Evolutionary conservation across 1,140 invertebrate genomes (phyloP), one percentile per base, ranked within the genome.

Genomic region (Drosophila ohnishii): DNA sequence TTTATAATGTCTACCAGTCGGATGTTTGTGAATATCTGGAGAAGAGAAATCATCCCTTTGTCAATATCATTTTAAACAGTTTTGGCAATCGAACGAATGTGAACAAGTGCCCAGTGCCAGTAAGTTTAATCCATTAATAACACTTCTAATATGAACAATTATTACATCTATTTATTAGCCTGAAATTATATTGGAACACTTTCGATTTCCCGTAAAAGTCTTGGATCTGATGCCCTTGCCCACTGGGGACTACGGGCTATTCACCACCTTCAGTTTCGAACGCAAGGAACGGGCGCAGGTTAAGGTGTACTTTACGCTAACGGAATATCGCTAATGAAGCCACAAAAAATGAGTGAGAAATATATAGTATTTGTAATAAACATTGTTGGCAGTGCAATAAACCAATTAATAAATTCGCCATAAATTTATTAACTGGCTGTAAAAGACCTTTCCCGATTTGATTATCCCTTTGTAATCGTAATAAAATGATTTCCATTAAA

Each of bases 1-100:
- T 90, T 0, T 90, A 90, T n/a, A 84, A 90, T 32, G 40, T 90
- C 11, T 62, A 39, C 2, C 79, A 79, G 13, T 63, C 63, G 14
- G 70, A 90, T 71, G 25, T 87, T 11, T 90, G 86, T 40, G 76
- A 83, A 30, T 90, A 90, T 66, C 45, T 90, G 63, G 82, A 90
- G 22, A 83, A 82, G 10, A 76, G 82, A 13, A 90, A 90, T 57
- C 82, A 90, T 78, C 86, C 86, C 2, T 90, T 90, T 58, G 48
- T 90, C 5, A 90, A 90, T 28, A 90, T 90, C 2, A 66, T 90
- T 8, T 64, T 90, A 19, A 80, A 80, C 25, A 79, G 79, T 32
- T 87, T 90, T 11, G 65, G 60, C 10, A 90, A 90, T 66, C 64
- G 67, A 11, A 78, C 76, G 8, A 81, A 76, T 45, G 42, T 87